A percentile compares a stretch with the other conserved stretches of the same genome.
Conservation (phyloP, 2,113 vertebrate species). For the Carassius auratus region DNA sequence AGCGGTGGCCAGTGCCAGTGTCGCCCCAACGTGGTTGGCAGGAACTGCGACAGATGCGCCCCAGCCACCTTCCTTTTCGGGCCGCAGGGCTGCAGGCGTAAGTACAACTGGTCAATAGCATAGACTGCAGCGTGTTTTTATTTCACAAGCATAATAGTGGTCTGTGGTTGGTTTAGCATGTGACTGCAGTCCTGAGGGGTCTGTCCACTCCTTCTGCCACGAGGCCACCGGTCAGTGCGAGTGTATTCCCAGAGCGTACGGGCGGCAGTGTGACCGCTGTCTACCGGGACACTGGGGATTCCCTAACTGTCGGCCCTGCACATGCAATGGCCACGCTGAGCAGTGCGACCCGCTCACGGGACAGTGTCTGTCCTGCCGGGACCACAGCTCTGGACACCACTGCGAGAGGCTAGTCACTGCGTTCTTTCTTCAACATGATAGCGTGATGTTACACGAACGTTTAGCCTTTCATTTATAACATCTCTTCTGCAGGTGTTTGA, state of each 20-base stretch:
- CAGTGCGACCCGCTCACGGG: constrained; percentile 82
- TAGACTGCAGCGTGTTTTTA: neutral
- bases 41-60: constrained; percentile 86
- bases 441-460: neutral
- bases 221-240: constrained; percentile 86
- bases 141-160: neutral
- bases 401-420: constrained; percentile 83
- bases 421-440: neutral
- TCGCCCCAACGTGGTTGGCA: constrained; percentile 87
- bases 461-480: neutral
- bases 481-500: constrained; percentile 79
- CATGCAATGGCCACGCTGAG: constrained; percentile 87
- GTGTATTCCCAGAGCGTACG: constrained; percentile 82
- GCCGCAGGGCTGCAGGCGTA: constrained; percentile 89
- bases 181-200: constrained; percentile 85
- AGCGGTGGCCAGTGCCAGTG: constrained; percentile 93
- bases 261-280: constrained; percentile 88
- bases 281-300: constrained; percentile 93
- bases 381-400: constrained; percentile 83
- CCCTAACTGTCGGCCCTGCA: constrained; percentile 86
- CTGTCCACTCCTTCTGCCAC: constrained; percentile 82
- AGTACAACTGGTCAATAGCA: constrained; percentile 52
- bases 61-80: constrained; percentile 92
- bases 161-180: constrained; percentile 77
- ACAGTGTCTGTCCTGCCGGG: constrained; percentile 83